Conservation (phyloP, 1,140 invertebrate genomes). For the Frieseomelitta varia region DNA sequence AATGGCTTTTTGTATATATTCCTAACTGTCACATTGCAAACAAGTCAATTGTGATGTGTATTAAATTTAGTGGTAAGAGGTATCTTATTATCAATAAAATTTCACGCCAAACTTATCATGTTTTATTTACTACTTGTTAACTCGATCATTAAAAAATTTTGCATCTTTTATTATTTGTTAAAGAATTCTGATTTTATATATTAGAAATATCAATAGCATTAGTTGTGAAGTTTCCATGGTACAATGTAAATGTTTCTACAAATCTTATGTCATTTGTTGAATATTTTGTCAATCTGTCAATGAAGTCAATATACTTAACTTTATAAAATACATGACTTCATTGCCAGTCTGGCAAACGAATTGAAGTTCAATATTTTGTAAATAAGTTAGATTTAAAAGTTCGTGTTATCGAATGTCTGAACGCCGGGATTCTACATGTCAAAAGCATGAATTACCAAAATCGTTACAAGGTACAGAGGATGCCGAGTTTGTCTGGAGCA, state of each 20-base stretch:
- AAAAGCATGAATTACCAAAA: conserved; percentile 52
- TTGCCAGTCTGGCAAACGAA: not conserved
- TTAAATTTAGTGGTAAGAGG: conserved; percentile 78
- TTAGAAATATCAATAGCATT: too few relatives aligned
- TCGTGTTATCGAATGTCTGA: conserved; percentile 25
- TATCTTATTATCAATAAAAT: conserved; percentile 78
- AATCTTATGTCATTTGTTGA: not conserved
- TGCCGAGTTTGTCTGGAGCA: conserved; percentile 66
- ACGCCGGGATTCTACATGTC: conserved; percentile 15
- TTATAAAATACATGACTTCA: not conserved
- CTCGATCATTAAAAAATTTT: not conserved
- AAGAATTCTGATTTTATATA: not conserved
- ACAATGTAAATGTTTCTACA: not conserved
- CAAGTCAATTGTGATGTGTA: conserved; percentile 78
- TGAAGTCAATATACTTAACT: too few relatives aligned
- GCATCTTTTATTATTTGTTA: not conserved
- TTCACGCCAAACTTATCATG: conserved; percentile 42
- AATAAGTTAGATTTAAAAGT: not conserved
- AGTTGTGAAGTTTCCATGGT: too few relatives aligned
- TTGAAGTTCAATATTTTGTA: not conserved
- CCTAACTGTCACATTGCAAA: conserved; percentile 73
- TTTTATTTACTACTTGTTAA: not conserved
- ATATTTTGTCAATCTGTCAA: not conserved
- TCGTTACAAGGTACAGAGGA: conserved; percentile 66
- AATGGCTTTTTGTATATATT: conserved; percentile 82